A percentile compares a stretch with the other conserved stretches of the same genome.
phyloP scores from a whole-genome alignment of 2,113 vertebrate genomes.

The Chamaetylas fuelleborni region DNA sequence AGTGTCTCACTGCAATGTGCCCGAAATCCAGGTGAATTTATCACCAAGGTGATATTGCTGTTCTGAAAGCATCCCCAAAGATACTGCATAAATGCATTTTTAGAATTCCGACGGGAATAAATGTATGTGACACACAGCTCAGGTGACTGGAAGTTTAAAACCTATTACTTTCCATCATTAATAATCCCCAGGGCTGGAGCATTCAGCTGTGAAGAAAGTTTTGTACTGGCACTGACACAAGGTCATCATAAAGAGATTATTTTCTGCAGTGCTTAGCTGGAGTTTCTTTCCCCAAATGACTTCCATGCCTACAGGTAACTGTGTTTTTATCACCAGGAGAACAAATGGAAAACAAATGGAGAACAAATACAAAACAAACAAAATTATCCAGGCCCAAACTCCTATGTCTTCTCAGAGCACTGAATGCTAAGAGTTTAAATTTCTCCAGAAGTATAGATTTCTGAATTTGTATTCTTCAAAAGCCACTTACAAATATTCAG shows the following conservation, averaged over 20 bases:
- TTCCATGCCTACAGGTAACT: neutral
- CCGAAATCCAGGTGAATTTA: neutral
- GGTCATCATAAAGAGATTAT: slow-evolving; percentile 51
- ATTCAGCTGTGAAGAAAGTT: slow-evolving; percentile 48
- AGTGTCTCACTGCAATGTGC: neutral
- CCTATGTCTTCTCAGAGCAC: neutral
- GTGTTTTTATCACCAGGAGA: neutral
- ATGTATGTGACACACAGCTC: neutral
- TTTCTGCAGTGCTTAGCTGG: slow-evolving; percentile 10
- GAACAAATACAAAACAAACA: neutral
- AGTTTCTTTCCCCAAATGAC: neutral
- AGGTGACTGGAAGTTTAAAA: slow-evolving; percentile 40
- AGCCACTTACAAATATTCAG: neutral
- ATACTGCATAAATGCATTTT: neutral
- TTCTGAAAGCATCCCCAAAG: neutral
- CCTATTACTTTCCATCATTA: slow-evolving; percentile 54
- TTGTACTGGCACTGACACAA: slow-evolving; percentile 26
- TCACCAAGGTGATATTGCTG: neutral
- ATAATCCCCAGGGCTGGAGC: slow-evolving; percentile 16
- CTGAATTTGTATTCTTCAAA: neutral
- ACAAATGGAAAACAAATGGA: neutral
- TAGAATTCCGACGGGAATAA: neutral
- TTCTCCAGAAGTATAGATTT: neutral
- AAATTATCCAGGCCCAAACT: neutral
- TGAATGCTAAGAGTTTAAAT: neutral